Percentiles rank a stretch among this genome's conserved stretches.
Evolutionary conservation across 2,888 invertebrate species (phyloP).

Genomic region (Seira ritae): DNA sequence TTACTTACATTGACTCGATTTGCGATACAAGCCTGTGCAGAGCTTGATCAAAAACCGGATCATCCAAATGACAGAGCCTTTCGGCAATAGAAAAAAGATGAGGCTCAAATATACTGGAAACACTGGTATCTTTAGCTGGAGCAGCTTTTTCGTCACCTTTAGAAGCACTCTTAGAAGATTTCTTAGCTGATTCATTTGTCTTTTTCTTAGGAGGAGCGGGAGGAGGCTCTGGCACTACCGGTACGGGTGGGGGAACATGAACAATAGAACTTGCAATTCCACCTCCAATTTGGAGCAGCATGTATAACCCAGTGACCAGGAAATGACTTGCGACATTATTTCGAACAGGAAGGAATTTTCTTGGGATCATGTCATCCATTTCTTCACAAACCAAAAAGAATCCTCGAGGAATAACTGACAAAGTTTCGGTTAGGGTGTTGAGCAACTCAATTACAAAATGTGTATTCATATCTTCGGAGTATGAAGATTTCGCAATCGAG

Average conservation of each 20-base stretch:
- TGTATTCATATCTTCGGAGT: slow-evolving; percentile 55
- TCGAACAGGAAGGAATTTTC: slow-evolving; percentile 83
- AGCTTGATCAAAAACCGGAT: slow-evolving; percentile 73
- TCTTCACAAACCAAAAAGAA: slow-evolving; percentile 73
- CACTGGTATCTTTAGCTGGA: slow-evolving; percentile 48
- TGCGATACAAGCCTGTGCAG: slow-evolving; percentile 72
- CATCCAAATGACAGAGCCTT: slow-evolving; percentile 73
- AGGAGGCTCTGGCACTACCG: slow-evolving; percentile 29
- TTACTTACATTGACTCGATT: slow-evolving; percentile 72
- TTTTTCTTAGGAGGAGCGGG: neutral
- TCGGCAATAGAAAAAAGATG: slow-evolving; percentile 72
- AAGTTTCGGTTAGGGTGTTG: slow-evolving; percentile 70
- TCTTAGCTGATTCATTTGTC: slow-evolving; percentile 25
- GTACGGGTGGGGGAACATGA: slow-evolving; percentile 2
- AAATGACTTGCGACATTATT: slow-evolving; percentile 85
- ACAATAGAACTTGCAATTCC: slow-evolving; percentile 64
- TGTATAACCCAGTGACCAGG: slow-evolving; percentile 83
- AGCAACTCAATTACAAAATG: slow-evolving; percentile 71
- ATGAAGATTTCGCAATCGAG: slow-evolving; percentile 4
- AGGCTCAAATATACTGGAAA: slow-evolving; percentile 66
- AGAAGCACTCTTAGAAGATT: slow-evolving; percentile 40
- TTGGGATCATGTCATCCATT: slow-evolving; percentile 83
- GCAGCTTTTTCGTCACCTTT: slow-evolving; percentile 40
- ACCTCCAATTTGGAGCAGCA: slow-evolving; percentile 77
- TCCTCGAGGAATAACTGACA: slow-evolving; percentile 71